Base-by-base conservation (phyloP, 2,797 vertebrate genomes). In the Malacoctenus gilli region DNA sequence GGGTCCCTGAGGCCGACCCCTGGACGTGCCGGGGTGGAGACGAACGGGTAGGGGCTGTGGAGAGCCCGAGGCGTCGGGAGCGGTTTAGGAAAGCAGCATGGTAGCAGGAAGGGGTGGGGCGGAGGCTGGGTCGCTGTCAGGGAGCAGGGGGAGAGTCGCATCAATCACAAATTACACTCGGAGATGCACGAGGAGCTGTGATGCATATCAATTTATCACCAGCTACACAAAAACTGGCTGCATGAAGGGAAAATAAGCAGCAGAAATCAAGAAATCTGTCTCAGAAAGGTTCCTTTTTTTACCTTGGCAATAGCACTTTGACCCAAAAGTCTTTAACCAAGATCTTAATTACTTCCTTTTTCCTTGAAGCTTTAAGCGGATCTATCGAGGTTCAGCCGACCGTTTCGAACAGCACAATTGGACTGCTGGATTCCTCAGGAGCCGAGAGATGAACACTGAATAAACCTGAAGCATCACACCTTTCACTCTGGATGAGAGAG, bases 81-180 rank as follows among this genome's bases (percentile, higher is more conserved):
- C 9, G 82, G 69, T 58, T 89, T 89, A 0, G 89, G 89, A 34
- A 89, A 72, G 71, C 79, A 87, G 77, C 79, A 89, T 0, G 91
- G 87, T 22, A 89, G 79, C 37, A 90, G 4, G 60, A 88, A 61
- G 55, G 89, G 87, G 44, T 80, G 82, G 56, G 72, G 77, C 38
- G 69, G n/a, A 3, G 85, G 70, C 25, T 80, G 88, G 20, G 73
- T 13, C 2, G 51, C 88, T 91, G 87, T 66, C 18, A 63, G 70
- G 39, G 57, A 23, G 43, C 25, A 80, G 16, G 67, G 38, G 16
- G 13, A 47, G n/a, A 58, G 18, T 31, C 13, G 49, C 18, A 8
- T 52, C 43, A 59, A 12, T 47, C 34, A 30, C 6, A 36, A 8
- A 31, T 23, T 3, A 12, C 2, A 44, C 6, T 0, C 12, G 30